Base-by-base conservation (phyloP, 2,797 vertebrate species). In the Galago senegalensis region DNA sequence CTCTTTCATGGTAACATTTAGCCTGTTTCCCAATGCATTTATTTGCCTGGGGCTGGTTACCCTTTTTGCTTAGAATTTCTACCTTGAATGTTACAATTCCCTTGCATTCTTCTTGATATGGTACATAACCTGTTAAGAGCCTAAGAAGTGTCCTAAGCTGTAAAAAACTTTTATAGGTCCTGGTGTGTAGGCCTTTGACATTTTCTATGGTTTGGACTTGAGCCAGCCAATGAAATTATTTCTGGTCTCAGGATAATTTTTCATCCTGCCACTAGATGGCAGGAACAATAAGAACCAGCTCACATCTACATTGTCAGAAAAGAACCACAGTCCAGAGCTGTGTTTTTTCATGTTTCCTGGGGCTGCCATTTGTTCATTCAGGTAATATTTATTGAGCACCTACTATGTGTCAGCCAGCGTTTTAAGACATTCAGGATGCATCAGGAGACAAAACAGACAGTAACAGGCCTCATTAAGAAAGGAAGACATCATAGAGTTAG, bases 211-310 rank as follows among this genome's bases (percentile, higher is more conserved):
- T 93, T 61, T 93, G 88, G 60, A 73, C 40, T 67, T 84, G 6
- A 94, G 76, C 63, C 88, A 65, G 40, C 43, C 96, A 91, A 53
- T 93, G 86, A 60, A 61, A 82, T 93, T 46, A 37, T 29, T 89
- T 92, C 77, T 13, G 34, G 84, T 82, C 95, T 95, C 88, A 46
- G 61, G 83, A 85, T 85, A 85, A 49, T 97, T 96, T 97, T 94
- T 89, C 58, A n/a, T 97, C 67, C 82, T 85, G 87, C 97, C 97
- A 97, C 97, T 97, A 97, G 97, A 95, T 96, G 97, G 97, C 97
- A 98, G 96, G n/a, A 96, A 96, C 83, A 94, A 80, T 85, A 96
- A 96, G 89, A 94, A 34, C 86, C 91, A 87, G 81, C 49, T 53
- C 70, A 31, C 14, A 34, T 92, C 61, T 61, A 37, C 31, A 10